Conservation (phyloP, 2,797 vertebrate species). For the Holocentrus rufus region DNA sequence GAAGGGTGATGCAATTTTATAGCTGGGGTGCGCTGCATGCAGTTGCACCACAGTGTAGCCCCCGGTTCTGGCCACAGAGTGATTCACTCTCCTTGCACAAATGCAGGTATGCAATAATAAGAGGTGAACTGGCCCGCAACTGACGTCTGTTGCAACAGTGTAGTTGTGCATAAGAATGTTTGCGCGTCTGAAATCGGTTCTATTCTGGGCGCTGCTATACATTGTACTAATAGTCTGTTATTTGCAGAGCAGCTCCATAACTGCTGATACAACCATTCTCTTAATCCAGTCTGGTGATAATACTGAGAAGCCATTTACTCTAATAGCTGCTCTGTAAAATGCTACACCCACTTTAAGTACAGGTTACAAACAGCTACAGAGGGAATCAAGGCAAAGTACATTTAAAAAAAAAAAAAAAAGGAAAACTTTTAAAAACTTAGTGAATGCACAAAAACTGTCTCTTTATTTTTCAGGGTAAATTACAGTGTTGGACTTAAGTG, state of each 20-base stretch:
- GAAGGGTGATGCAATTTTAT: slow-evolving; percentile 39
- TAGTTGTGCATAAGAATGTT: slow-evolving; percentile 49
- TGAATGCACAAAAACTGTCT: slow-evolving; percentile 64
- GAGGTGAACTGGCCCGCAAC: slow-evolving; percentile 40
- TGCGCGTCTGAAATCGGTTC: slow-evolving; percentile 60
- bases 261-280: slow-evolving; percentile 78
- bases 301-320: slow-evolving; percentile 74
- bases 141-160: slow-evolving; percentile 34
- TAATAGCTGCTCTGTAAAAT: slow-evolving; percentile 80
- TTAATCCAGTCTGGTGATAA: slow-evolving; percentile 76
- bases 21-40: slow-evolving; percentile 28
- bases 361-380: slow-evolving; percentile 72
- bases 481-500: slow-evolving; percentile 56
- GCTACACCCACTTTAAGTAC: slow-evolving; percentile 81
- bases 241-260: slow-evolving; percentile 70
- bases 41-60: slow-evolving; percentile 10
- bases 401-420: slow-evolving; percentile 9
- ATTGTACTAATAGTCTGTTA: slow-evolving; percentile 70
- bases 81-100: not conserved
- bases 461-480: slow-evolving; percentile 71
- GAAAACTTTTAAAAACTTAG: slow-evolving; percentile 43
- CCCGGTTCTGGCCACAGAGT: slow-evolving; percentile 4
- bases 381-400: slow-evolving; percentile 59
- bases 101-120: slow-evolving; percentile 42
- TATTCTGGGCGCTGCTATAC: slow-evolving; percentile 54